Evolutionary conservation across 2,888 invertebrate genomes (phyloP), one percentile per base, ranked within the genome.

Genomic region (Portevinia maculata): DNA sequence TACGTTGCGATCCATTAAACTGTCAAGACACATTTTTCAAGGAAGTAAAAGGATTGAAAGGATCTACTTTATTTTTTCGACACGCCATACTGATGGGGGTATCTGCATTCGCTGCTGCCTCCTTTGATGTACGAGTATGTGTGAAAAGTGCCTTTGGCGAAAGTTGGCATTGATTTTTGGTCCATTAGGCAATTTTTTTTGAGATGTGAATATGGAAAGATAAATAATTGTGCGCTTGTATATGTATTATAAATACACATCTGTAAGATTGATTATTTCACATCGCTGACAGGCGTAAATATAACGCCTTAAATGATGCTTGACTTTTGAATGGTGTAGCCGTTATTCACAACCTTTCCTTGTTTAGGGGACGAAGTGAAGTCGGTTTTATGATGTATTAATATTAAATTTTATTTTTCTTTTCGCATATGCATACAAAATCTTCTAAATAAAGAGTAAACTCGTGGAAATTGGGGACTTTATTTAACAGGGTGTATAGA

Each of bases 1-100:
- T 73, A 28, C 17, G 57, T 86, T 86, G 85, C 86, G 84, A 86
- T 87, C 87, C 87, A 87, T 87, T 87, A 87, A 87, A 85, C 86
- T 87, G 87, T 87, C 87, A 87, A 85, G 85, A 85, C 84, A 84
- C 85, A 86, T 86, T 86, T 86, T 85, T 85, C 71, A 85, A 78
- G 30, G 52, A 59, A 52, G 50, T 64, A 57, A 74, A 74, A 74
- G 73, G 67, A 79, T 79, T 79, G 55, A 52, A 55, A 34, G 15
- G 53, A 62, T 24, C 21, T 73, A 46, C 57, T 41, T 57, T 41
- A 19, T 67, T 64, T 59, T 52, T 46, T 8, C 48, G 21, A 34
- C 37, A 69, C 19, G 24, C 48, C 59, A 39, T 70, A 28, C 44
- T 34, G 52, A 24, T 1, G 32, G 32, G 17, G 21, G 34, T 53